Percentiles rank a stretch among this genome's conserved stretches.
Conservation (phyloP, 2,797 vertebrate genomes). For the Spinibarbus caldwelli region DNA sequence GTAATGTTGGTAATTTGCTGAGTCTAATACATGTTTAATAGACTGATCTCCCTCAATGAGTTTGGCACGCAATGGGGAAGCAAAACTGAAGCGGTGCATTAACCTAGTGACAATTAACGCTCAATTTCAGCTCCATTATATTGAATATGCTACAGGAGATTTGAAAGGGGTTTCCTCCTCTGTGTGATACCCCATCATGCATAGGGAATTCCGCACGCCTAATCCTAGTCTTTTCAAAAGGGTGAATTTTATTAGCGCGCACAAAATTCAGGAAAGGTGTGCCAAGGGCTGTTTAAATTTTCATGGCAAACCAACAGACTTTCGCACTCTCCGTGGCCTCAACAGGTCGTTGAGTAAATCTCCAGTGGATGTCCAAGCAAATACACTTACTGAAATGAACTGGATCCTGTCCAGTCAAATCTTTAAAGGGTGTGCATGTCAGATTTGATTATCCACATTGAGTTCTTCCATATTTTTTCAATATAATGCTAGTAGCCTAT, state of each 20-base stretch:
- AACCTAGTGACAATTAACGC: neutral
- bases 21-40: neutral
- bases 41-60: neutral
- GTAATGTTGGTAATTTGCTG: neutral
- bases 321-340: slow-evolving; percentile 57
- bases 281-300: slow-evolving; percentile 65
- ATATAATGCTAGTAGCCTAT: neutral
- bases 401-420: slow-evolving; percentile 19
- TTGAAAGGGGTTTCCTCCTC: neutral
- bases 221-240: slow-evolving; percentile 56
- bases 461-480: neutral
- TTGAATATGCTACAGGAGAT: neutral
- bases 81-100: neutral
- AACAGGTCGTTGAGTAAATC: slow-evolving; percentile 66
- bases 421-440: neutral
- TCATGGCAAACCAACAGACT: slow-evolving; percentile 65
- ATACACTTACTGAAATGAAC: slow-evolving; percentile 62
- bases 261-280: slow-evolving; percentile 50
- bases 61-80: neutral
- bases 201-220: slow-evolving; percentile 48
- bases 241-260: slow-evolving; percentile 59
- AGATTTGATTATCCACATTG: slow-evolving; percentile 8
- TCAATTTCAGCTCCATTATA: neutral
- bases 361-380: slow-evolving; percentile 59
- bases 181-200: neutral